Evolutionary conservation across 2,888 invertebrate genomes (phyloP).

Genomic region (Eutolmus rufibarbis): DNA sequence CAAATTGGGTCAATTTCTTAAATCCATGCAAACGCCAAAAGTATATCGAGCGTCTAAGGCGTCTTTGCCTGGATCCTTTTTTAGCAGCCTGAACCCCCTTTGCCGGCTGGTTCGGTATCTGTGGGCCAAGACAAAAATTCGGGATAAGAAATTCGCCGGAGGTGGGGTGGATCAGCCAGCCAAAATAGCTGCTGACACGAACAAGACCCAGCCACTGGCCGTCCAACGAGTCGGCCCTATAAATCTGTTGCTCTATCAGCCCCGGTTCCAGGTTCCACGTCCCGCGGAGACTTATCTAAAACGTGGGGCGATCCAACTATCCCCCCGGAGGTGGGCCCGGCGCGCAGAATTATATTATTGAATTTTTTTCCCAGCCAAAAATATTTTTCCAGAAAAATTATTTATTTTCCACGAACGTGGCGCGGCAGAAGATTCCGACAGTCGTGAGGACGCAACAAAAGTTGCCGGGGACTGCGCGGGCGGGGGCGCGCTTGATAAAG

Average conservation of each 20-base stretch:
- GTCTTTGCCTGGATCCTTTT: neutral
- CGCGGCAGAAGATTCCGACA: neutral
- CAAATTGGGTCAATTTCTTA: conserved; percentile 32
- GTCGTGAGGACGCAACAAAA: conserved; percentile 6
- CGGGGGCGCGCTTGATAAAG: neutral
- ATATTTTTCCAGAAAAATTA: conserved; percentile 15
- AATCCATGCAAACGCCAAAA: conserved; percentile 27
- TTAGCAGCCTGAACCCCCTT: neutral
- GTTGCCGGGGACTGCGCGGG: neutral
- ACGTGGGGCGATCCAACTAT: neutral
- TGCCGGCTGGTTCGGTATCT: neutral
- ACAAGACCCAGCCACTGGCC: conserved; percentile 6
- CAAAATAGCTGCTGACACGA: conserved; percentile 3
- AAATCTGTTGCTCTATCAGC: conserved; percentile 33
- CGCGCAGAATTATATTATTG: conserved; percentile 8
- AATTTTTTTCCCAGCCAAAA: conserved; percentile 6
- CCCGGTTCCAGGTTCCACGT: neutral
- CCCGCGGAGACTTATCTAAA: conserved; percentile 12
- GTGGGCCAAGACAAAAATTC: neutral
- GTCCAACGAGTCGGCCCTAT: neutral
- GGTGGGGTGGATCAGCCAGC: neutral
- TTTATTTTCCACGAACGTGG: neutral
- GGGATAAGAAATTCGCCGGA: neutral
- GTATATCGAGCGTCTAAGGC: conserved; percentile 14
- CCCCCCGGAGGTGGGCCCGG: neutral